These are phyloP conservation scores for Drosophila orena DNA, from an alignment of 1,140 invertebrate genomes.

Conservation along the genomic window DNA sequence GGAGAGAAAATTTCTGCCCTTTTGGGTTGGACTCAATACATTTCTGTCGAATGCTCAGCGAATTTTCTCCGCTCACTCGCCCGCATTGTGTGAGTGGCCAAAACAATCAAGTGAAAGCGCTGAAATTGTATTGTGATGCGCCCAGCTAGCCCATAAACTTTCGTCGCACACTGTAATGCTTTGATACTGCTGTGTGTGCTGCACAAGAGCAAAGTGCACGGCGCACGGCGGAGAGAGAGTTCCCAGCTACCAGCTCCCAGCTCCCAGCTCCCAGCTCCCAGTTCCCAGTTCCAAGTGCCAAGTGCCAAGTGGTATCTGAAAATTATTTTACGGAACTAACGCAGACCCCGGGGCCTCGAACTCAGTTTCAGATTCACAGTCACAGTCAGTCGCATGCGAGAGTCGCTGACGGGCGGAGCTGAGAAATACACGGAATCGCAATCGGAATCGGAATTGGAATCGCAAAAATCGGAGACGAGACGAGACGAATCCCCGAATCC, in stretches of 20 bases:
- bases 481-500: constrained; percentile 9
- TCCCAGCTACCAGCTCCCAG: not conserved
- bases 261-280: too few species aligned
- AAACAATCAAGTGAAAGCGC: constrained; percentile 81
- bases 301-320: constrained; percentile 23
- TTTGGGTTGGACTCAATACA: not conserved
- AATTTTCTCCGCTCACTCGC: constrained; percentile 58
- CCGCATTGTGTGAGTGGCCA: constrained; percentile 57
- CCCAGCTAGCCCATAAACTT: constrained; percentile 41
- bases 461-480: not conserved
- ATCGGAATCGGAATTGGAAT: constrained; percentile 8
- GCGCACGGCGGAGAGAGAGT: constrained; percentile 59
- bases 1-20: not conserved
- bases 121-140: constrained; percentile 55
- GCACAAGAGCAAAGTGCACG: constrained; percentile 73
- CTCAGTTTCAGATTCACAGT: constrained; percentile 1
- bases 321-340: constrained; percentile 71
- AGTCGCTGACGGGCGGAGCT: constrained; percentile 38
- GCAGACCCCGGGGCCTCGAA: constrained; percentile 58
- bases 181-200: not conserved
- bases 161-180: constrained; percentile 40
- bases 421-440: constrained; percentile 21
- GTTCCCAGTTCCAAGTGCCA: not conserved
- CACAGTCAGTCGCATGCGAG: constrained; percentile 42
- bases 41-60: not conserved